A percentile compares a stretch with the other conserved stretches of the same genome.
Evolutionary conservation across 2,888 invertebrate species (phyloP).

Genomic region (Branchipolynoe longqiensis): DNA sequence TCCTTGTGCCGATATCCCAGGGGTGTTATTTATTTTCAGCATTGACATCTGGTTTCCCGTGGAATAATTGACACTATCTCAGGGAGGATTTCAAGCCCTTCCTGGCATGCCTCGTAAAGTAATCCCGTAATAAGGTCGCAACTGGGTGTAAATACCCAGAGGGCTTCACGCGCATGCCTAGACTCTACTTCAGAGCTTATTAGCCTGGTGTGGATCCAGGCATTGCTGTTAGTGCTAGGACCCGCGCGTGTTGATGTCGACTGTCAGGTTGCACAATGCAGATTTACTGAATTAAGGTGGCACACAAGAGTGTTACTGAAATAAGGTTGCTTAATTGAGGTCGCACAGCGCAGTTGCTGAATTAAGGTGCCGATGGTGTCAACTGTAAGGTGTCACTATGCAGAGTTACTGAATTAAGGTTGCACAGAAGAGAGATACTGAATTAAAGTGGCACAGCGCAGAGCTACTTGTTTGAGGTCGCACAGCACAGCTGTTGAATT

Average conservation of each 20-base stretch:
- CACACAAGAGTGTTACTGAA: no score
- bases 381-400: conserved; percentile 25
- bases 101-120: conserved; percentile 12
- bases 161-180: not conserved
- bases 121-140: conserved; percentile 23
- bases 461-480: no score
- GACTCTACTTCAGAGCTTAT: conserved; percentile 17
- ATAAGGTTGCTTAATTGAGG: no score
- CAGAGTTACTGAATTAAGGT: conserved; percentile 33
- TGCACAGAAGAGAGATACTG: no score
- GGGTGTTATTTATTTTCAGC: conserved; percentile 20
- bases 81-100: not conserved
- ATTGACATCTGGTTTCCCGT: conserved; percentile 42
- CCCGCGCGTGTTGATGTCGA: not conserved
- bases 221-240: not conserved
- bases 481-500: no score
- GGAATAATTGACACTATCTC: conserved; percentile 25
- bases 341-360: no score
- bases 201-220: conserved; percentile 32
- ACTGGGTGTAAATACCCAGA: conserved; percentile 33
- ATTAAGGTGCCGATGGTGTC: no score
- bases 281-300: conserved; percentile 27
- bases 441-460: no score
- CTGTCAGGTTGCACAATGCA: conserved; percentile 28
- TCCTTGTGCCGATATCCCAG: no score